Evolutionary conservation across 1,140 invertebrate species (phyloP).

Genomic region (Charaxes varanes): DNA sequence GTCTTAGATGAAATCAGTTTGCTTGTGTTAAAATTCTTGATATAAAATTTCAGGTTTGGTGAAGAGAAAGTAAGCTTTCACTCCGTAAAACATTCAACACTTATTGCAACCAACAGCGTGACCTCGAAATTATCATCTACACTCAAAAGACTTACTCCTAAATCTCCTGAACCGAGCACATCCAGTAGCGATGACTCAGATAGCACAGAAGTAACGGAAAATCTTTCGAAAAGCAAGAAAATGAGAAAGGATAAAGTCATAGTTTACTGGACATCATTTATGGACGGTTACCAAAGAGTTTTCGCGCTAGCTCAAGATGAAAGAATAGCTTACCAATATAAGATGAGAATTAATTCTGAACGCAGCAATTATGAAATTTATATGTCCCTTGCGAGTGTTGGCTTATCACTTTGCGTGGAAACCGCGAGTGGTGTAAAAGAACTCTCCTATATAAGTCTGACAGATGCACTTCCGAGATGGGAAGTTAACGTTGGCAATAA

Average conservation of each 20-base stretch:
- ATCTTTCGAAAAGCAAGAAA: conserved; percentile 49
- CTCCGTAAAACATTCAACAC: conserved; percentile 74
- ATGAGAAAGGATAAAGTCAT: conserved; percentile 76
- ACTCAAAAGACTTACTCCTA: conserved; percentile 63
- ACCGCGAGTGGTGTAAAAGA: conserved; percentile 71
- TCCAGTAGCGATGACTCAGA: conserved; percentile 75
- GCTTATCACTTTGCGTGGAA: conserved; percentile 78
- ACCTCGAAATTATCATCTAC: conserved; percentile 70
- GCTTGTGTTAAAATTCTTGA: neutral
- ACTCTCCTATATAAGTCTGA: conserved; percentile 79
- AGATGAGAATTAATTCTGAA: conserved; percentile 81
- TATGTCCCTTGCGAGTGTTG: conserved; percentile 81
- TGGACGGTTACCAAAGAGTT: conserved; percentile 84
- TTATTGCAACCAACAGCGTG: conserved; percentile 61
- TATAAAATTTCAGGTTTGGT: conserved; percentile 75
- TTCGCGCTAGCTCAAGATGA: conserved; percentile 89
- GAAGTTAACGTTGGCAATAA: conserved; percentile 85
- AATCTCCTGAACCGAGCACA: conserved; percentile 57
- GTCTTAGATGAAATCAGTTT: too few relatives aligned
- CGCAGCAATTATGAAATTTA: conserved; percentile 81
- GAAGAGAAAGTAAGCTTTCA: conserved; percentile 81
- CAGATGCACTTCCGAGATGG: conserved; percentile 84
- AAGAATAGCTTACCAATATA: conserved; percentile 80
- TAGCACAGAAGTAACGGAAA: conserved; percentile 61
- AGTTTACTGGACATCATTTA: conserved; percentile 89